Evolutionary conservation across 1,140 invertebrate species (phyloP).

Genomic region (Trissolcus basalis): DNA sequence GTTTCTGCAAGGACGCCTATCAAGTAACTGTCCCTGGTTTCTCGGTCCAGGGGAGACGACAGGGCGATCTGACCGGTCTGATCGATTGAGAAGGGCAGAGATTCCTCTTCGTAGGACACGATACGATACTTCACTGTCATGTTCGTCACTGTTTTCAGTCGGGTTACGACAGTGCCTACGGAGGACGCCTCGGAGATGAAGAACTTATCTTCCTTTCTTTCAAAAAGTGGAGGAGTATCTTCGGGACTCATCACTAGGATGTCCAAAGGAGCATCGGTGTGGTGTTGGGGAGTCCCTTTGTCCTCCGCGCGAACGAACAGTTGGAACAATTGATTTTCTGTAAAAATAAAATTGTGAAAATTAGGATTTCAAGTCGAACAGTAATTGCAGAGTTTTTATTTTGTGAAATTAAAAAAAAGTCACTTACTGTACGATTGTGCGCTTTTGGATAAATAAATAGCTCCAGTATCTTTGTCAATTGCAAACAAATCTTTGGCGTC

Average conservation of each 20-base stretch:
- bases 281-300: conserved; percentile 81
- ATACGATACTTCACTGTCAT: conserved; percentile 81
- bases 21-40: conserved; percentile 82
- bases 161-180: conserved; percentile 81
- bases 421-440: conserved; percentile 78
- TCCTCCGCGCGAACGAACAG: conserved; percentile 93
- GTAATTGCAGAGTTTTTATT: no score
- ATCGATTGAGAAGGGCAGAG: conserved; percentile 85
- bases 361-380: no score
- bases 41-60: conserved; percentile 85
- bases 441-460: conserved; percentile 80
- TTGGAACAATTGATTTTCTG: conserved; percentile 89
- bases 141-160: conserved; percentile 79
- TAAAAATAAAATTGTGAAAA: conserved; percentile 63
- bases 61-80: conserved; percentile 84
- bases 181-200: conserved; percentile 87
- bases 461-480: conserved; percentile 83
- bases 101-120: conserved; percentile 79
- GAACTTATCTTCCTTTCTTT: conserved; percentile 83
- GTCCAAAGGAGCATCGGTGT: conserved; percentile 87
- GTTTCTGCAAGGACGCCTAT: conserved; percentile 90
- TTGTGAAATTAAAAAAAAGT: conserved; percentile 1
- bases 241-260: conserved; percentile 84
- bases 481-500: conserved; percentile 80
- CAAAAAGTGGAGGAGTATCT: conserved; percentile 84